Evolutionary conservation across 1,140 invertebrate species (phyloP).

Genomic region (Sitobion miscanthi): DNA sequence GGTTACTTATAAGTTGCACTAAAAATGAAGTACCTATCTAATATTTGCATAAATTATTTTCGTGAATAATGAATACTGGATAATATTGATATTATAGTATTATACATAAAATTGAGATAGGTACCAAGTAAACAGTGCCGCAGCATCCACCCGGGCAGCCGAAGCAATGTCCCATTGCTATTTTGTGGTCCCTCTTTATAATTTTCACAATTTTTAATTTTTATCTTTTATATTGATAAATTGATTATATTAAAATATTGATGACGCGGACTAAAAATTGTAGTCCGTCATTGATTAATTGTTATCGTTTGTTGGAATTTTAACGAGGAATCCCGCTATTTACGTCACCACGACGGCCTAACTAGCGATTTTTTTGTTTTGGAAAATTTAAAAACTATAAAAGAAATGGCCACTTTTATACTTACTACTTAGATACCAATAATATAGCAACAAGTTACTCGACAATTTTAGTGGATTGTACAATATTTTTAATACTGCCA

Average conservation of each 20-base stretch:
- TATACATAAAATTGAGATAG: no score
- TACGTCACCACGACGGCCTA: neutral
- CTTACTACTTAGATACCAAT: no score
- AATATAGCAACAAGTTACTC: no score
- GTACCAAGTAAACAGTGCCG: no score
- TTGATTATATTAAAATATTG: neutral
- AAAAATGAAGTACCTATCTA: no score
- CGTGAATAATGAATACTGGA: no score
- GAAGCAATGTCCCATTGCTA: neutral
- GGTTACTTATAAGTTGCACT: no score
- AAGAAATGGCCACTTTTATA: no score
- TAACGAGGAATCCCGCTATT: neutral
- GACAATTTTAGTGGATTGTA: no score
- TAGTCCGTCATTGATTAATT: neutral
- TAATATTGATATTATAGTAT: no score
- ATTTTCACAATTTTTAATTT: neutral
- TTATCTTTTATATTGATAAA: neutral
- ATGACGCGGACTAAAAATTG: neutral
- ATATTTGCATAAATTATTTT: no score
- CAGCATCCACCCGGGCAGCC: neutral
- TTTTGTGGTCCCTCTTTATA: neutral
- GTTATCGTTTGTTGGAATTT: neutral
- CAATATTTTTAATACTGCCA: no score
- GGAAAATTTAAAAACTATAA: neutral
- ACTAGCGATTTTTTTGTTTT: neutral